A percentile compares a stretch with the other conserved stretches of the same genome.
Evolutionary conservation across 2,888 invertebrate species (phyloP).

Genomic region (Pasiphila rectangulata): DNA sequence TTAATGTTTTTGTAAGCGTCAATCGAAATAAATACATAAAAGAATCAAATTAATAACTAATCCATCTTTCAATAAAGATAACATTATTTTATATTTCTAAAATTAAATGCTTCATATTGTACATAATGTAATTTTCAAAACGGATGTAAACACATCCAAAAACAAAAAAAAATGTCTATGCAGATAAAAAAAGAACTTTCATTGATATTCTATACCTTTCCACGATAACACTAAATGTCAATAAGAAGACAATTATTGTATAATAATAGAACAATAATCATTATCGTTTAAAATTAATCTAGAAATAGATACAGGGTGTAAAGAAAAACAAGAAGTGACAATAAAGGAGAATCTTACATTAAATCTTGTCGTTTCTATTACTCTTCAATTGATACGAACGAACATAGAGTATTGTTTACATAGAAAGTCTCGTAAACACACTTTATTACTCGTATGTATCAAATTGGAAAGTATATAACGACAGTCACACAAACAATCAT

Average conservation of each 20-base stretch:
- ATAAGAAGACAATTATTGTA: slow-evolving; percentile 72
- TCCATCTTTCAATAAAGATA: slow-evolving; percentile 61
- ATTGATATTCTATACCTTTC: slow-evolving; percentile 60
- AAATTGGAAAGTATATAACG: slow-evolving; percentile 26
- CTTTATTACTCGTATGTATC: slow-evolving; percentile 20
- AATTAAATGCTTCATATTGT: slow-evolving; percentile 80
- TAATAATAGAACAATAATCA: slow-evolving; percentile 72
- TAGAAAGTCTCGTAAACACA: slow-evolving; percentile 24
- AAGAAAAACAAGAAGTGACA: slow-evolving; percentile 64
- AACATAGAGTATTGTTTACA: slow-evolving; percentile 30
- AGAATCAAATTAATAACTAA: slow-evolving; percentile 57
- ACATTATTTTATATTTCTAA: slow-evolving; percentile 77
- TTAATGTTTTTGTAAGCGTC: slow-evolving; percentile 62
- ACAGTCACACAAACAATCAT: slow-evolving; percentile 63
- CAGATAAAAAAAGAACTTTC: slow-evolving; percentile 53
- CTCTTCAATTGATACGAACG: slow-evolving; percentile 38
- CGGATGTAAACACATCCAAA: slow-evolving; percentile 37
- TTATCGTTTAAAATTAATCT: slow-evolving; percentile 64
- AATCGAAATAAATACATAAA: slow-evolving; percentile 67
- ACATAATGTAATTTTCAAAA: slow-evolving; percentile 64
- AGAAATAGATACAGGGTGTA: slow-evolving; percentile 69
- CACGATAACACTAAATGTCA: slow-evolving; percentile 68
- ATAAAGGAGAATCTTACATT: slow-evolving; percentile 71
- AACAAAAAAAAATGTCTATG: slow-evolving; percentile 37
- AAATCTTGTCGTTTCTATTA: slow-evolving; percentile 39